These are phyloP conservation scores for Pseudomyrmex dendroicus DNA, from an alignment of 1,140 invertebrate species.

Conservation along the genomic window DNA sequence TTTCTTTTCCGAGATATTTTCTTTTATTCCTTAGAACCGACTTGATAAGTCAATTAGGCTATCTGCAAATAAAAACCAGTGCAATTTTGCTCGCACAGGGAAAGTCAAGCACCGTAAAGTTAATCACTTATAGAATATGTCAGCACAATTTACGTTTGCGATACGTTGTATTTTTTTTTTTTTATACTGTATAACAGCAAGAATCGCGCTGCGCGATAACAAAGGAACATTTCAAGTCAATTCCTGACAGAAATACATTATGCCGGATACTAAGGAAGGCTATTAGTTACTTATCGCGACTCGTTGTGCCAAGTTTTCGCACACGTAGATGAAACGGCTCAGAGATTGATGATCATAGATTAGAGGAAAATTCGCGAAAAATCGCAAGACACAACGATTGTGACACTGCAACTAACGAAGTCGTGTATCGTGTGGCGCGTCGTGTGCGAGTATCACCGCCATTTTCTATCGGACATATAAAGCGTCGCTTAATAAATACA, in stretches of 20 bases:
- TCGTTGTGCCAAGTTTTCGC: not conserved
- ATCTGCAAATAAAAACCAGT: not conserved
- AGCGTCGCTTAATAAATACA: constrained; percentile 52
- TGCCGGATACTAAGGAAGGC: not conserved
- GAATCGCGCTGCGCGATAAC: constrained; percentile 20
- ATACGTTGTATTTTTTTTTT: not conserved
- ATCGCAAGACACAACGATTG: not conserved
- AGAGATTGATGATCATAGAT: constrained; percentile 3
- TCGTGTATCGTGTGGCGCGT: not conserved
- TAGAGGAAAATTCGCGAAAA: constrained; percentile 1
- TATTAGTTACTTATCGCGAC: constrained; percentile 16
- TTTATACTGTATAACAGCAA: not conserved
- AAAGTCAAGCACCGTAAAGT: constrained; percentile 14
- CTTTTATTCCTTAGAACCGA: not conserved
- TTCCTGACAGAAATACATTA: constrained; percentile 10
- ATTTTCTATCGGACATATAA: not conserved
- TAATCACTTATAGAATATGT: constrained; percentile 16
- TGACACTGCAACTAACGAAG: not conserved
- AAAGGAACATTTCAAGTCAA: constrained; percentile 25
- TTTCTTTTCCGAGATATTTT: not conserved
- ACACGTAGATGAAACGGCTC: not conserved
- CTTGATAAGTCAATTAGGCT: constrained; percentile 31
- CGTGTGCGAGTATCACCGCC: not conserved
- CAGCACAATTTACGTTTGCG: constrained; percentile 15
- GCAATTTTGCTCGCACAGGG: constrained; percentile 6